phyloP scores from a whole-genome alignment of 2,797 vertebrate species.

The Silurus lanzhouensis region DNA sequence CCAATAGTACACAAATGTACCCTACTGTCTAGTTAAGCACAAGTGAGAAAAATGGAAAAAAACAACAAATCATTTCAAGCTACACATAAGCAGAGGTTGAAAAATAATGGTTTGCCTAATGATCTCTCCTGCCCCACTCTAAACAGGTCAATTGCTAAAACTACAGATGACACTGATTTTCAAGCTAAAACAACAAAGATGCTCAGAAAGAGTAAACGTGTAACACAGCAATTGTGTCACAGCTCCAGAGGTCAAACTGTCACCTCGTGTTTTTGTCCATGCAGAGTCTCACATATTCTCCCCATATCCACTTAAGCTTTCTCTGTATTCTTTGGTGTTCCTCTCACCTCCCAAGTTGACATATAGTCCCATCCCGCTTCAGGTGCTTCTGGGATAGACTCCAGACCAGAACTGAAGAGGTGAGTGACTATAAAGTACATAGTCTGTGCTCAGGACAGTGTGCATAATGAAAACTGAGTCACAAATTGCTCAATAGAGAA shows the following conservation, averaged over 20 bases:
- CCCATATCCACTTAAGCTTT: neutral
- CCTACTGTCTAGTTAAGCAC: neutral
- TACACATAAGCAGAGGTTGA: neutral
- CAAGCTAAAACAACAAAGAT: neutral
- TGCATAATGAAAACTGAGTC: neutral
- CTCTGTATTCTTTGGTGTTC: neutral
- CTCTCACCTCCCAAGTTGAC: neutral
- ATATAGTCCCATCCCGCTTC: neutral
- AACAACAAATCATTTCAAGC: neutral
- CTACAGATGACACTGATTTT: neutral
- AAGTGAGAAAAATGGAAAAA: neutral
- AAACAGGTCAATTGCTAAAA: neutral
- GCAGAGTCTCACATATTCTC: neutral
- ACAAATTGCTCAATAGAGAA: neutral
- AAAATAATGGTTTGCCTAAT: neutral
- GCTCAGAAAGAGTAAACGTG: neutral
- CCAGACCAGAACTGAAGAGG: neutral
- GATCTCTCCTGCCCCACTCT: neutral
- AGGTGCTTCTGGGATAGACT: neutral
- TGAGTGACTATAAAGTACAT: neutral
- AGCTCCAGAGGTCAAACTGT: neutral
- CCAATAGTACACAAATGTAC: neutral
- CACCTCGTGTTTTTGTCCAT: neutral
- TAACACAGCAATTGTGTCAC: neutral
- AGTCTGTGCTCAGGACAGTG: neutral